Conservation (phyloP, 2,113 vertebrate genomes). For the Dipodomys stephensi region DNA sequence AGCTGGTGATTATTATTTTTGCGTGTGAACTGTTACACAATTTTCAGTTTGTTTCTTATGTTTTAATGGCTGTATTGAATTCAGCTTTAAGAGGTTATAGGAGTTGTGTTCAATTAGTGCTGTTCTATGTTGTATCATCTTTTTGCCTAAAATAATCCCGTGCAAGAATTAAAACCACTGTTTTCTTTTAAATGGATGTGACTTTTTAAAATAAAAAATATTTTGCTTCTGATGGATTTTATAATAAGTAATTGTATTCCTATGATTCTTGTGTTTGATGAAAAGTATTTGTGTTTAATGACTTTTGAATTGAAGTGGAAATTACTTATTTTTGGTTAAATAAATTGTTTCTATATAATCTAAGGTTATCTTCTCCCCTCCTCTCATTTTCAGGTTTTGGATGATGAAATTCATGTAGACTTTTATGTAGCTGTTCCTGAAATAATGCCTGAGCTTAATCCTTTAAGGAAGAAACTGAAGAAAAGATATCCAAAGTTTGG, state of each 20-base stretch:
- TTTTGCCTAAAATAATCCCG: not conserved
- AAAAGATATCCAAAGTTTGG: slow-evolving; percentile 92
- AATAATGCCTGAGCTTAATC: slow-evolving; percentile 89
- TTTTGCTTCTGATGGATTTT: slow-evolving; percentile 64
- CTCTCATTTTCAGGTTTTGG: slow-evolving; percentile 89
- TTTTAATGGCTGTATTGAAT: slow-evolving; percentile 34
- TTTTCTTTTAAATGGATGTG: not conserved
- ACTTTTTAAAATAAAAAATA: slow-evolving; percentile 62
- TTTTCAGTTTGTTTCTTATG: not conserved
- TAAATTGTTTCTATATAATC: slow-evolving; percentile 26
- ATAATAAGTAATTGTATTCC: slow-evolving; percentile 22
- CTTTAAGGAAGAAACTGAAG: slow-evolving; percentile 91
- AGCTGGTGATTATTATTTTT: slow-evolving; percentile 55
- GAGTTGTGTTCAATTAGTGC: not conserved
- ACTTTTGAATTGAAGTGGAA: slow-evolving; percentile 51
- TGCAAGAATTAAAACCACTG: slow-evolving; percentile 55
- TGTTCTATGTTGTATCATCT: not conserved
- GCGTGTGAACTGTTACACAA: slow-evolving; percentile 38
- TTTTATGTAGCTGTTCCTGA: slow-evolving; percentile 94
- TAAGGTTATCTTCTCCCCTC: not conserved
- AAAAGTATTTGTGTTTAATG: slow-evolving; percentile 30
- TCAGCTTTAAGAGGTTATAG: not conserved
- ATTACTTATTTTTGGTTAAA: slow-evolving; percentile 44
- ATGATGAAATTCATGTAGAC: slow-evolving; percentile 92
- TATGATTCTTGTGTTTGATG: slow-evolving; percentile 30